Percentiles rank a stretch among this genome's conserved stretches.
phyloP scores from a whole-genome alignment of 2,113 vertebrate species.

The Leptobrachium ailaonicum region DNA sequence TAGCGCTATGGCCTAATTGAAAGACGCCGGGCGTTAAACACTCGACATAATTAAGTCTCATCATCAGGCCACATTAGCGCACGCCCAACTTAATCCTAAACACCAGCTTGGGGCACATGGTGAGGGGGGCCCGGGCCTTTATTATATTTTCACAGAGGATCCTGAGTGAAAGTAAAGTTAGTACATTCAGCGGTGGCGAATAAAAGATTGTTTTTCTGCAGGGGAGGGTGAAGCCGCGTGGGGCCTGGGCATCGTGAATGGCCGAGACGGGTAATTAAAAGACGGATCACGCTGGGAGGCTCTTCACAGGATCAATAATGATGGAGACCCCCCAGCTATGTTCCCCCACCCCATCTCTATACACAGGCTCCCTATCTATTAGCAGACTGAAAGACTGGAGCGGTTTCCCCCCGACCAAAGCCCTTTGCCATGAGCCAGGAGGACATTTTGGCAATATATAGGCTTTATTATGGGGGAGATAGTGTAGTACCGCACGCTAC shows the following conservation, averaged over 20 bases:
- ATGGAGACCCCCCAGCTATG: conserved; percentile 31
- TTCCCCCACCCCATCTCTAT: conserved; percentile 6
- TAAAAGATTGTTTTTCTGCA: conserved; percentile 40
- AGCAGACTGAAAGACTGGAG: conserved; percentile 12
- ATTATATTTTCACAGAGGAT: conserved; percentile 11
- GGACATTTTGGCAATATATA: no score
- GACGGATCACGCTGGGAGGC: conserved; percentile 40
- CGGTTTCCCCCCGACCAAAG: not conserved
- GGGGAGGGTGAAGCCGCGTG: conserved; percentile 33
- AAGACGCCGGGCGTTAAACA: conserved; percentile 36
- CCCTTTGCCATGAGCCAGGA: no score
- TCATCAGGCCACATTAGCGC: conserved; percentile 35
- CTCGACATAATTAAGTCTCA: conserved; percentile 44
- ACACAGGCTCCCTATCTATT: not conserved
- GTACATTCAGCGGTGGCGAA: conserved; percentile 31
- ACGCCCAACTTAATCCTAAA: conserved; percentile 39
- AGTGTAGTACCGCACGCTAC: no score
- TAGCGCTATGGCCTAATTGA: conserved; percentile 35
- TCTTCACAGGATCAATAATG: conserved; percentile 47
- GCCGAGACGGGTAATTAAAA: conserved; percentile 44
- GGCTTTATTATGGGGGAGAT: no score
- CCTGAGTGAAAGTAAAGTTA: conserved; percentile 40
- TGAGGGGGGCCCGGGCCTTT: not conserved
- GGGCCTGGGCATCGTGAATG: conserved; percentile 30
- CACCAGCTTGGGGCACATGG: conserved; percentile 3